Percentiles rank a stretch among this genome's conserved stretches.
These are phyloP conservation scores for Himalopsyche kuldschensis DNA, from an alignment of 2,888 invertebrate species.

Conservation along the genomic window DNA sequence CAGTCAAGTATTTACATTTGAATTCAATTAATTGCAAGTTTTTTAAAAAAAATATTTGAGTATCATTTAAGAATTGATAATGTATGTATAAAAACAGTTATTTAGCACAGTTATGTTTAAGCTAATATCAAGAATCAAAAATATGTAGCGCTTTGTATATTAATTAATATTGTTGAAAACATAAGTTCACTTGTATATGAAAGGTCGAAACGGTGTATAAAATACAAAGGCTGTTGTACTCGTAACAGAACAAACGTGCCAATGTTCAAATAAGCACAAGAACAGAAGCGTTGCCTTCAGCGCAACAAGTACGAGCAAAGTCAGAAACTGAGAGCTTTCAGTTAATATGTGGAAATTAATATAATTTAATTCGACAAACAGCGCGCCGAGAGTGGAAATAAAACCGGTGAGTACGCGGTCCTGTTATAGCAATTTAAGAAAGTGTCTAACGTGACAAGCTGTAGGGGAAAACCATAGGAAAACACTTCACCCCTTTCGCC, in stretches of 20 bases:
- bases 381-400: background rate
- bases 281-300: background rate
- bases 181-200: no score
- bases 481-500: slow-evolving; percentile 13
- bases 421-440: background rate
- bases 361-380: background rate
- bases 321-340: background rate
- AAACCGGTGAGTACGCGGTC: background rate
- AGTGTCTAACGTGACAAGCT: slow-evolving; percentile 11
- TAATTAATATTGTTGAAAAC: no score
- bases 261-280: background rate
- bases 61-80: no score
- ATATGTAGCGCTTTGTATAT: no score
- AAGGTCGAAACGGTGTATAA: no score
- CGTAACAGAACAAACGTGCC: background rate
- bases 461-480: slow-evolving; percentile 12
- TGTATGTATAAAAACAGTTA: no score
- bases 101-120: no score
- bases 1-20: no score
- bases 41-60: no score
- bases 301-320: background rate
- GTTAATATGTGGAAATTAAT: background rate
- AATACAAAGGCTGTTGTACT: background rate
- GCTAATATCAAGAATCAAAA: no score
- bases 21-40: no score